Base-by-base conservation (phyloP, 2,888 invertebrate genomes). In the Polylopha cassiicola region DNA sequence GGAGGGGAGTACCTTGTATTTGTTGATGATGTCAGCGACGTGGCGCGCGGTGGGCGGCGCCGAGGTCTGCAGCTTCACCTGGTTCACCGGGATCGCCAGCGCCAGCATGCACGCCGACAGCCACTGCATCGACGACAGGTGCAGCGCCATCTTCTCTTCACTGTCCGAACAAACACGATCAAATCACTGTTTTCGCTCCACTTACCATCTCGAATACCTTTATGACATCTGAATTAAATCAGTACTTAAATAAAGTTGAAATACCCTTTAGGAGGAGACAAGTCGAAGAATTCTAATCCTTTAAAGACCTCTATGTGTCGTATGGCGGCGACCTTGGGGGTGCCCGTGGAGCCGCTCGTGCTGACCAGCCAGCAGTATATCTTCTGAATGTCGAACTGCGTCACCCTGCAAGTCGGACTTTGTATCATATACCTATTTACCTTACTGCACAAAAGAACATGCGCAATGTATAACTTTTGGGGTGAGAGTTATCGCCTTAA, bases 331-430 rank as follows among this genome's bases (percentile, higher is more conserved):
- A 74, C 47, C 43, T 84, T 84, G 0, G 67, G 44, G 0, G 48
- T 42, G 0, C 80, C 81, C 0, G 74, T 67, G 0, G 78, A 74
- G 0, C 82, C 82, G 1, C 81, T 74, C 0, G 81, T 75, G 34
- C 65, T 61, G 2, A 70, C 44, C 7, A 82, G 48, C 63, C 73
- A 77, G 0, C 46, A 55, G 37, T 62, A 72, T 1, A 62, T 41
- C 24, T 67, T 67, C 1, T 66, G 59, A 9, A 51, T 17, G 24
- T 80, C 72, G 10, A 79, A 60, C 6, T 54, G 50, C 2, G 63
- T 62, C 5, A 65, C 56, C 38, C 81, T 81, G 59, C 4, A 65
- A n/a, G n/a, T n/a, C n/a, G n/a, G n/a, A n/a, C n/a, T n/a, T n/a
- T n/a, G n/a, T n/a, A 65, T n/a, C 37, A 9, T 37, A 26, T 16